Evolutionary conservation across 2,888 invertebrate genomes (phyloP).

Genomic region (Acronicta psi): DNA sequence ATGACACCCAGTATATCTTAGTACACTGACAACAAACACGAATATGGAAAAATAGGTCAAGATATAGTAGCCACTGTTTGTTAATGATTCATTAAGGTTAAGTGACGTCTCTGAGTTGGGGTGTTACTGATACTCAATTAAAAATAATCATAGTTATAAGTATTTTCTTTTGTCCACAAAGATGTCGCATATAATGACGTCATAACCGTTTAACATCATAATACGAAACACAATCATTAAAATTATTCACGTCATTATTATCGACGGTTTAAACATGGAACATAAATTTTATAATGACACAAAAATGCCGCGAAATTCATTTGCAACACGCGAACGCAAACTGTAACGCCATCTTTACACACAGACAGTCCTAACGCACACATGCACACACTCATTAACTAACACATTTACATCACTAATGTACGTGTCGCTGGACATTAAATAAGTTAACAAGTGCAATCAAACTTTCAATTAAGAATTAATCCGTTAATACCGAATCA

Average conservation of each 20-base stretch:
- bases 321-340: slow-evolving; percentile 67
- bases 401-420: slow-evolving; percentile 87
- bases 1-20: too few relatives aligned
- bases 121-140: too few relatives aligned
- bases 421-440: slow-evolving; percentile 73
- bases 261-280: slow-evolving; percentile 34
- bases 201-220: slow-evolving; percentile 24
- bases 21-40: too few relatives aligned
- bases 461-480: slow-evolving; percentile 76
- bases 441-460: slow-evolving; percentile 62
- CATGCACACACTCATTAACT: slow-evolving; percentile 81
- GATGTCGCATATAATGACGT: slow-evolving; percentile 9
- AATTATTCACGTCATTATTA: slow-evolving; percentile 29
- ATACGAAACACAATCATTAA: slow-evolving; percentile 24
- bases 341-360: slow-evolving; percentile 67
- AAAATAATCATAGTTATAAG: too few relatives aligned
- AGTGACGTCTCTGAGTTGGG: too few relatives aligned
- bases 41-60: too few relatives aligned
- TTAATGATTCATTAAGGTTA: too few relatives aligned
- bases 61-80: too few relatives aligned
- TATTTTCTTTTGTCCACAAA: slow-evolving; percentile 35
- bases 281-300: slow-evolving; percentile 52
- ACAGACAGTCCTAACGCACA: slow-evolving; percentile 76
- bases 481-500: slow-evolving; percentile 54
- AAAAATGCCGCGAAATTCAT: slow-evolving; percentile 63